Percentiles rank a stretch among this genome's conserved stretches.
Conservation (phyloP, 2,113 vertebrate genomes). For the Saccopteryx bilineata region DNA sequence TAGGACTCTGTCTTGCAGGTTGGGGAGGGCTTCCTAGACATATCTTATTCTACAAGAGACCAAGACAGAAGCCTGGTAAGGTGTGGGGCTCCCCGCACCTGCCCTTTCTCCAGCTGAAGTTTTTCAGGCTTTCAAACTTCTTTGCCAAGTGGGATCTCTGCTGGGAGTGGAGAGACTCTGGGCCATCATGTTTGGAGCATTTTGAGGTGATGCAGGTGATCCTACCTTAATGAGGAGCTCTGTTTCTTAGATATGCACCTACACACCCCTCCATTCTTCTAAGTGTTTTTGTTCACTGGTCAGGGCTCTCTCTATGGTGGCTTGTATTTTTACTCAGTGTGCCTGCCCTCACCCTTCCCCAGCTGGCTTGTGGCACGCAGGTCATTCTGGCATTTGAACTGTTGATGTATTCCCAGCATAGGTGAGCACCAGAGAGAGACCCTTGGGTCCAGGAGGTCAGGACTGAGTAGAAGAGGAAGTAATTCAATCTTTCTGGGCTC, state of each 20-base stretch:
- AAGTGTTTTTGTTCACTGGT: too few relatives aligned
- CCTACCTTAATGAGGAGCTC: neutral
- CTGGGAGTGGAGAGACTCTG: neutral
- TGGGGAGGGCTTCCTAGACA: too few relatives aligned
- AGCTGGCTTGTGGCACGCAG: too few relatives aligned
- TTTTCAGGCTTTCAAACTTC: neutral
- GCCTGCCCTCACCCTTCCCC: neutral
- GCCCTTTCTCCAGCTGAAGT: neutral
- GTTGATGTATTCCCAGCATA: neutral
- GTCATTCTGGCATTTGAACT: neutral
- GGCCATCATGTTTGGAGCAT: neutral
- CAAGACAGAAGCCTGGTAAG: neutral
- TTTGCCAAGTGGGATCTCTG: accelerated
- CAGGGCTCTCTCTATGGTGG: neutral
- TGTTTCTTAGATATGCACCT: neutral
- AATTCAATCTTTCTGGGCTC: neutral
- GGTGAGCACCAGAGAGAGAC: neutral
- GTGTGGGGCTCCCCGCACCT: neutral
- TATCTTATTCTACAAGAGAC: neutral
- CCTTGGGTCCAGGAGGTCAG: neutral
- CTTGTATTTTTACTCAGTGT: neutral
- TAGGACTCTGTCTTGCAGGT: neutral
- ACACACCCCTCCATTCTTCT: neutral
- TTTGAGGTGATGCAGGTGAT: neutral
- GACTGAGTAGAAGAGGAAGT: neutral